These are phyloP conservation scores for Chrosomus eos DNA, from an alignment of 2,797 vertebrate genomes.

Conservation along the genomic window DNA sequence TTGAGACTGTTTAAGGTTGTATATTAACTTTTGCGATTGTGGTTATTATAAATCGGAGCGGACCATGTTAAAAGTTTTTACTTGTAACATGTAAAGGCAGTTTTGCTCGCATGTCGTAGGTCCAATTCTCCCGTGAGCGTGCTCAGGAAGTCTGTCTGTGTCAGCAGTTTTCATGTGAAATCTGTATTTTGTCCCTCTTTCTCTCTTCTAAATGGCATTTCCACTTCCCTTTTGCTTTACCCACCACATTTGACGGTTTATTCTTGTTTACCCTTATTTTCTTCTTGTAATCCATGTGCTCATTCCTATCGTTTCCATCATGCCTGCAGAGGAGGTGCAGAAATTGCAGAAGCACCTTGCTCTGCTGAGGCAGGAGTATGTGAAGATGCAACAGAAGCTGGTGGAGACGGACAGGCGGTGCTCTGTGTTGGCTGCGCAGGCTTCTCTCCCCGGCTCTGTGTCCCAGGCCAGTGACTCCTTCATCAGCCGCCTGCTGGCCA, in stretches of 20 bases:
- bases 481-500: conserved; percentile 90
- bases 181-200: conserved; percentile 9
- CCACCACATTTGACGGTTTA: conserved; percentile 23
- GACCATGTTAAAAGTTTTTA: background rate
- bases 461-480: conserved; percentile 83
- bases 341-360: conserved; percentile 98
- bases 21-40: background rate
- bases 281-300: background rate
- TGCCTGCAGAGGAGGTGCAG: conserved; percentile 93
- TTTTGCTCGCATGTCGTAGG: background rate
- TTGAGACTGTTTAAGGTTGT: background rate
- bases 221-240: conserved; percentile 20
- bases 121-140: background rate
- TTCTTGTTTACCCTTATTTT: background rate
- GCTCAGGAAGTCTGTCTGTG: background rate
- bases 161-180: conserved; percentile 28
- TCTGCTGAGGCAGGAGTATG: conserved; percentile 97
- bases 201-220: conserved; percentile 22
- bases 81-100: background rate
- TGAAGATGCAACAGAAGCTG: conserved; percentile 97
- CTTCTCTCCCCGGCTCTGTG: conserved; percentile 73
- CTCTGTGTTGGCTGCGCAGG: conserved; percentile 86
- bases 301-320: background rate
- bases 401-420: conserved; percentile 93
- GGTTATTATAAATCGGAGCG: background rate